These are phyloP conservation scores for Darevskia nairensis DNA, from an alignment of 2,797 vertebrate genomes.

Conservation along the genomic window DNA sequence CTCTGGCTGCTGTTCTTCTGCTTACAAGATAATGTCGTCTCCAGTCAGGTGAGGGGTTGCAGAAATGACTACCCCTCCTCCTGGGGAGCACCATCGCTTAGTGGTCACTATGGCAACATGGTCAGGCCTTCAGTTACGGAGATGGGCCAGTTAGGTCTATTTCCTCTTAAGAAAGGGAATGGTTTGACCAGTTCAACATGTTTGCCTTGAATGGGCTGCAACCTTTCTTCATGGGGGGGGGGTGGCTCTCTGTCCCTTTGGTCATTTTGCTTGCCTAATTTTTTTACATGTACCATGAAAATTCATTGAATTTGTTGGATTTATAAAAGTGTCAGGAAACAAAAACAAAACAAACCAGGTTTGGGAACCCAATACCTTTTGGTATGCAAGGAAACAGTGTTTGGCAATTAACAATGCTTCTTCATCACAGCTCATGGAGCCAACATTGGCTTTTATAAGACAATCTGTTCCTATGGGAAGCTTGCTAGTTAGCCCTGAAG, in stretches of 20 bases:
- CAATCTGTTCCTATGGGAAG: conserved; percentile 49
- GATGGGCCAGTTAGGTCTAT: too few relatives aligned
- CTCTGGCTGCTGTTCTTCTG: too few relatives aligned
- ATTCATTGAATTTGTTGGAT: not conserved
- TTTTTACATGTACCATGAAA: too few relatives aligned
- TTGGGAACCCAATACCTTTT: conserved; percentile 1
- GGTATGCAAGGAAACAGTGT: conserved; percentile 8
- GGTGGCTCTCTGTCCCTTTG: not conserved
- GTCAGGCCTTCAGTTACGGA: too few relatives aligned
- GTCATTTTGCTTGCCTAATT: not conserved
- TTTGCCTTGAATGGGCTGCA: not conserved
- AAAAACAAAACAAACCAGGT: conserved; percentile 5
- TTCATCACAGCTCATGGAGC: conserved; percentile 14
- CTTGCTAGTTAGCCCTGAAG: conserved; percentile 1
- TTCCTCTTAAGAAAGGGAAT: too few relatives aligned
- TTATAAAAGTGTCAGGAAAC: conserved; percentile 26
- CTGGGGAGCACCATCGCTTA: too few relatives aligned
- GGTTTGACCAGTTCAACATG: too few relatives aligned
- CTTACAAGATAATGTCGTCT: too few relatives aligned
- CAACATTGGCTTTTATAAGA: conserved; percentile 38
- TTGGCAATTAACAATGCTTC: conserved; percentile 15
- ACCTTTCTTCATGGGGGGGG: not conserved
- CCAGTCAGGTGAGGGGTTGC: too few relatives aligned
- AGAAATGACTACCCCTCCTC: too few relatives aligned
- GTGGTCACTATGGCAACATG: too few relatives aligned